A percentile compares a stretch with the other conserved stretches of the same genome.
phyloP scores from a whole-genome alignment of 2,797 vertebrate genomes.

The Urosaurus nigricauda region DNA sequence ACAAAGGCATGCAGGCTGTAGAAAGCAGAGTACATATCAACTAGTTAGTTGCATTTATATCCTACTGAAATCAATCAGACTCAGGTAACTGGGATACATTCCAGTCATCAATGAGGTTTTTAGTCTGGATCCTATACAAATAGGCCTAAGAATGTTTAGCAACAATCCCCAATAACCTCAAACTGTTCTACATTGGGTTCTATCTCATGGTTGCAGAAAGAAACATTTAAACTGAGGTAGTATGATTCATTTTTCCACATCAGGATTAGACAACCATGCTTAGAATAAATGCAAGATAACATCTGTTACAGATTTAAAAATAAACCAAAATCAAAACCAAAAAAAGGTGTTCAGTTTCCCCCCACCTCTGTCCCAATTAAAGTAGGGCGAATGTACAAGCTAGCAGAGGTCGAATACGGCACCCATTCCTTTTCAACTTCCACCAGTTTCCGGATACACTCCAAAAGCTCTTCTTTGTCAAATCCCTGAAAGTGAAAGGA shows the following conservation, averaged over 20 bases:
- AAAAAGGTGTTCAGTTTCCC: fast-evolving
- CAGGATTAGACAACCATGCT: neutral
- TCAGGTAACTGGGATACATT: neutral
- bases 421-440: constrained; percentile 91
- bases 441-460: constrained; percentile 89
- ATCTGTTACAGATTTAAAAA: neutral
- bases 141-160: neutral
- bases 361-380: constrained; percentile 90
- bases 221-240: neutral
- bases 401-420: constrained; percentile 81
- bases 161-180: neutral
- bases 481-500: constrained; percentile 80
- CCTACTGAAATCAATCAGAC: neutral
- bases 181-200: neutral
- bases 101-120: neutral
- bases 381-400: constrained; percentile 91
- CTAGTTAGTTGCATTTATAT: neutral
- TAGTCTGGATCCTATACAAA: neutral
- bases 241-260: neutral
- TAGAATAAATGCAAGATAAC: neutral
- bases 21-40: neutral
- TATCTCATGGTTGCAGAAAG: neutral
- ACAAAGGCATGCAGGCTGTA: neutral
- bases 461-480: constrained; percentile 86
- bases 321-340: neutral